These are phyloP conservation scores for Sarotherodon lohbergeri DNA, from an alignment of 2,113 vertebrate species.

Conservation along the genomic window DNA sequence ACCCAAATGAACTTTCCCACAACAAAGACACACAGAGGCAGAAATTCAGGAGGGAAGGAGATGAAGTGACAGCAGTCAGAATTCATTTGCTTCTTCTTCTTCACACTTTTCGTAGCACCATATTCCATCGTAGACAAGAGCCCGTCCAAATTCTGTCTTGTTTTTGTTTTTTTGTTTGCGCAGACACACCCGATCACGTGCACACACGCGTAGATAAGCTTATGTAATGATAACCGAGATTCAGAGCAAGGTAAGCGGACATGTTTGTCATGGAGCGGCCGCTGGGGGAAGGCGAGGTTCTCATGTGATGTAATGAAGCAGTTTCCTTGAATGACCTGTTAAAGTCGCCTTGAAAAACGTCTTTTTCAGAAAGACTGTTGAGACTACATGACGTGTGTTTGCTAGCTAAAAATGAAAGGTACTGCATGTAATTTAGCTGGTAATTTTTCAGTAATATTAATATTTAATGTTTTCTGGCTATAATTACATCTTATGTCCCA, in stretches of 20 bases:
- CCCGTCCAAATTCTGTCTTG: neutral
- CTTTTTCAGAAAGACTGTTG: neutral
- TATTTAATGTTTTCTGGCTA: neutral
- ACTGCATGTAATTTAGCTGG: neutral
- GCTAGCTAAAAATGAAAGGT: neutral
- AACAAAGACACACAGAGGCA: neutral
- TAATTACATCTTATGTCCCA: neutral
- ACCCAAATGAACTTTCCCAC: slow-evolving; percentile 23
- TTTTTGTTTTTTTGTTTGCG: neutral
- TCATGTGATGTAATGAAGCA: neutral
- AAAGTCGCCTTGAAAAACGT: neutral
- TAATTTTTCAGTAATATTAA: neutral
- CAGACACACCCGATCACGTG: neutral
- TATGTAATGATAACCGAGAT: slow-evolving; percentile 37
- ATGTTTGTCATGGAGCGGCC: slow-evolving; percentile 31
- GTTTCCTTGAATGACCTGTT: neutral
- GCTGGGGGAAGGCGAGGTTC: neutral
- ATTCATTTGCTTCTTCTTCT: neutral
- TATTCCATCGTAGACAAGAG: neutral
- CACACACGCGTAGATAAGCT: neutral
- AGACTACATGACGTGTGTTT: neutral
- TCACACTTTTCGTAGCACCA: neutral
- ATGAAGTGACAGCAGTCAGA: neutral
- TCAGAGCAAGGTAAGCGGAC: slow-evolving; percentile 32
- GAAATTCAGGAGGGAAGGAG: neutral